A percentile compares a stretch with the other conserved stretches of the same genome.
Conservation (phyloP, 2,797 vertebrate species). For the Sebastes iracundus region DNA sequence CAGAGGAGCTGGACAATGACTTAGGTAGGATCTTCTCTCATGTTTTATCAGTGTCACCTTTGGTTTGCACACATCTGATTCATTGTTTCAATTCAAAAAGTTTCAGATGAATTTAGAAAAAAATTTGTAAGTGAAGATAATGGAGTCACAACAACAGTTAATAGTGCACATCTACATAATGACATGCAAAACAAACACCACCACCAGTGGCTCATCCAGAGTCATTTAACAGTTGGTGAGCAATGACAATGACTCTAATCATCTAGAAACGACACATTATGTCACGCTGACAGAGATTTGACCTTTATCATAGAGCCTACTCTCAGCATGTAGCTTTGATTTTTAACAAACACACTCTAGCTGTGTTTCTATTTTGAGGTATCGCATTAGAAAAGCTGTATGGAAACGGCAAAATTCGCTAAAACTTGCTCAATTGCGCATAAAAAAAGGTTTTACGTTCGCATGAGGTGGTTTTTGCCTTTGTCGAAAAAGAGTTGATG, state of each 20-base stretch:
- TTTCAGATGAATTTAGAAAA: not conserved
- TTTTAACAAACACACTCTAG: conserved; percentile 3
- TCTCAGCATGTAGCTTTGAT: not conserved
- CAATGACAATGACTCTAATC: conserved; percentile 13
- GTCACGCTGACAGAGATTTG: conserved; percentile 1
- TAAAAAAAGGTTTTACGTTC: not conserved
- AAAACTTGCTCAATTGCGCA: not conserved
- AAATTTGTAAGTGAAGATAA: too few species aligned
- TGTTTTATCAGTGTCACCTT: conserved; percentile 12
- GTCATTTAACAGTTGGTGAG: conserved; percentile 9
- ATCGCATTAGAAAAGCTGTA: not conserved
- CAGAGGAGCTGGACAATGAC: conserved; percentile 99
- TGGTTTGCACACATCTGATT: not conserved
- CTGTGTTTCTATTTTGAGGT: not conserved
- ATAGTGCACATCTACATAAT: conserved; percentile 2
- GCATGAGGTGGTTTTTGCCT: not conserved
- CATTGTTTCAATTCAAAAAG: not conserved
- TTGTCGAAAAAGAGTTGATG: not conserved
- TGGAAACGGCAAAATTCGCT: not conserved
- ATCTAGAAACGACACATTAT: conserved; percentile 30
- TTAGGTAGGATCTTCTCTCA: conserved; percentile 87
- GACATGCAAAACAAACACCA: not conserved
- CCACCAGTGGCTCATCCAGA: not conserved
- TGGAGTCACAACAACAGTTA: not conserved
- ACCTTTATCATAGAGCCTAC: conserved; percentile 17